A percentile compares a stretch with the other conserved stretches of the same genome.
These are phyloP conservation scores for Phyllotreta striolata DNA, from an alignment of 2,888 invertebrate genomes.

Conservation along the genomic window DNA sequence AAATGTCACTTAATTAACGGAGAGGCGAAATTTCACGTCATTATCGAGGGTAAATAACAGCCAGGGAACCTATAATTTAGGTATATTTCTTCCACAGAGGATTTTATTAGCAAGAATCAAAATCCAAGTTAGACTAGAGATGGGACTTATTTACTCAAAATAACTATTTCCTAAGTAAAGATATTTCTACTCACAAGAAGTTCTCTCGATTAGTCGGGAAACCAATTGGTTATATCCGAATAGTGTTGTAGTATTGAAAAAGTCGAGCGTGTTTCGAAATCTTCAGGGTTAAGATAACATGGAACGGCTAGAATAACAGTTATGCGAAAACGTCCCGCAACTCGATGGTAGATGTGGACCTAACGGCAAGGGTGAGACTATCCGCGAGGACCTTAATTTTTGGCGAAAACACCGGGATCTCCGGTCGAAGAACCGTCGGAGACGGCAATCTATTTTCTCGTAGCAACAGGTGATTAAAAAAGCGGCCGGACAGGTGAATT, in stretches of 20 bases:
- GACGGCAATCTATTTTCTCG: constrained; percentile 40
- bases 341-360: constrained; percentile 37
- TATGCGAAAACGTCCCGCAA: constrained; percentile 14
- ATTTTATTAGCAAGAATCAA: too few species aligned
- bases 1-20: constrained; percentile 40
- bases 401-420: constrained; percentile 40
- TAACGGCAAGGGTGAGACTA: constrained; percentile 42
- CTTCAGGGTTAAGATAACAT: neutral
- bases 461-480: constrained; percentile 44
- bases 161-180: too few species aligned
- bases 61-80: constrained; percentile 38
- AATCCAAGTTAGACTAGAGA: too few species aligned
- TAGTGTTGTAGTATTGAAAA: too few species aligned
- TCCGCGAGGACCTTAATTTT: constrained; percentile 38
- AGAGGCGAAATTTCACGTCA: constrained; percentile 39
- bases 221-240: too few species aligned
- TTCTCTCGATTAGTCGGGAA: too few species aligned
- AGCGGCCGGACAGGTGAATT: constrained; percentile 50
- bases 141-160: too few species aligned
- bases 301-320: constrained; percentile 12
- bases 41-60: constrained; percentile 31
- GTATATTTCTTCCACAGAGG: neutral
- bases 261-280: too few species aligned
- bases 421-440: constrained; percentile 24
- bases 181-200: too few species aligned